Evolutionary conservation across 2,113 vertebrate genomes (phyloP).

Genomic region (Trinectes maculatus): DNA sequence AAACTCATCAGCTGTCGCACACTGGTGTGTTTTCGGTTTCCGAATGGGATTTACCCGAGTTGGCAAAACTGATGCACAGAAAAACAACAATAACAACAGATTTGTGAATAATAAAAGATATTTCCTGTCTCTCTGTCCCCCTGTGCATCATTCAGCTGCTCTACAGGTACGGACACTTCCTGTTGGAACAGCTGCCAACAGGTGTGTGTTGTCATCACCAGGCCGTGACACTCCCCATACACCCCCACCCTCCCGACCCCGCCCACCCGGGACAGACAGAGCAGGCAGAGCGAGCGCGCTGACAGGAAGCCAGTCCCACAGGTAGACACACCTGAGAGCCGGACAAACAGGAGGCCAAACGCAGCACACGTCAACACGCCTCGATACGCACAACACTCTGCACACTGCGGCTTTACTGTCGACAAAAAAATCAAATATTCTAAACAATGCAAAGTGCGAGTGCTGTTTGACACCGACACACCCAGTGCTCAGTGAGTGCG

Average conservation of each 20-base stretch:
- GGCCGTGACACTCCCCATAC: constrained; percentile 12
- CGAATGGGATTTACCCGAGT: no score
- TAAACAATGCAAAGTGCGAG: not conserved
- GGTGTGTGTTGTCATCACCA: constrained; percentile 40
- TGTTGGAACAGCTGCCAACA: constrained; percentile 11
- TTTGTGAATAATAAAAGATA: not conserved
- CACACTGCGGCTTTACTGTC: no score
- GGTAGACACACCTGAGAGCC: constrained; percentile 74
- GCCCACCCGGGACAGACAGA: constrained; percentile 40
- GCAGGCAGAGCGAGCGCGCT: constrained; percentile 31
- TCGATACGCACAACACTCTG: not conserved
- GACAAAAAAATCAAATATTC: no score
- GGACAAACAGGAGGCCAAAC: constrained; percentile 38
- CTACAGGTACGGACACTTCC: not conserved
- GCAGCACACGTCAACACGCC: not conserved
- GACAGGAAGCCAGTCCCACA: constrained; percentile 61
- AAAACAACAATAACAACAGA: no score
- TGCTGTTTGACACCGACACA: no score
- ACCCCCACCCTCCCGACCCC: not conserved
- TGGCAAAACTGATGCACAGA: no score
- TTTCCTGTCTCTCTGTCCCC: no score
- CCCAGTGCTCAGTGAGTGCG: not conserved
- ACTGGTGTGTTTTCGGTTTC: no score
- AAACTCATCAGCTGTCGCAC: no score
- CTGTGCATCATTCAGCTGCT: constrained; percentile 1